These are phyloP conservation scores for Ostrea denselamellosa DNA, from an alignment of 1,140 invertebrate genomes.

Conservation along the genomic window DNA sequence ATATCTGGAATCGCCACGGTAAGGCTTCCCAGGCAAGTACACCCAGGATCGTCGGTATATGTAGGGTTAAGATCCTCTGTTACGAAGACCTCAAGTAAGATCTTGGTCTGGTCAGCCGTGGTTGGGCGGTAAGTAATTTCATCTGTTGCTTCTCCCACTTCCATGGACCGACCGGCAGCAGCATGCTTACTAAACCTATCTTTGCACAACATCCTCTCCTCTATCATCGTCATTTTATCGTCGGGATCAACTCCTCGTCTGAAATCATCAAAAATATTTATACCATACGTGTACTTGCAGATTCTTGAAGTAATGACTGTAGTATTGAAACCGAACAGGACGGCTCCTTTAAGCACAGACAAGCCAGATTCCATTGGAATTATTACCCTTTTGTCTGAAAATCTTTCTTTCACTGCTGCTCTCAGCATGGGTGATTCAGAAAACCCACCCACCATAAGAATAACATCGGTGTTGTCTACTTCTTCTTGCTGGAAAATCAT, in stretches of 20 bases:
- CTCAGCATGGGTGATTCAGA: conserved; percentile 58
- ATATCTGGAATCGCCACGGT: conserved; percentile 29
- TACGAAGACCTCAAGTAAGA: conserved; percentile 11
- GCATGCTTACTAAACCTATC: conserved; percentile 60
- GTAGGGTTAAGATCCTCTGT: not conserved
- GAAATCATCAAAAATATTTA: conserved; percentile 49
- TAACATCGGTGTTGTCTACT: conserved; percentile 43
- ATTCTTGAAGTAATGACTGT: conserved; percentile 52
- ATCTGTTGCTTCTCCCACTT: conserved; percentile 45
- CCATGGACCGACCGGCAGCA: conserved; percentile 48
- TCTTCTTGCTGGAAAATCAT: conserved; percentile 40
- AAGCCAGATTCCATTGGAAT: conserved; percentile 57
- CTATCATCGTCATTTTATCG: conserved; percentile 12
- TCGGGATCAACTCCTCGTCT: conserved; percentile 43
- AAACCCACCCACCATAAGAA: conserved; percentile 62
- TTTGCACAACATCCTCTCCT: conserved; percentile 47
- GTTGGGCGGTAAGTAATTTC: conserved; percentile 38
- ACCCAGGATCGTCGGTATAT: conserved; percentile 28
- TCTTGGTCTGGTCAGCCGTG: conserved; percentile 10
- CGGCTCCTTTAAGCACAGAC: conserved; percentile 61
- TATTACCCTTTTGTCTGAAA: conserved; percentile 49
- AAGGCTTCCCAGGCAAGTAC: conserved; percentile 40
- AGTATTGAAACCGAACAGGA: conserved; percentile 61
- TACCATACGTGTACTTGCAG: conserved; percentile 59
- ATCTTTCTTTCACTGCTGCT: conserved; percentile 46